These are phyloP conservation scores for Coracopsis vasa DNA, from an alignment of 2,113 vertebrate genomes.

Conservation along the genomic window DNA sequence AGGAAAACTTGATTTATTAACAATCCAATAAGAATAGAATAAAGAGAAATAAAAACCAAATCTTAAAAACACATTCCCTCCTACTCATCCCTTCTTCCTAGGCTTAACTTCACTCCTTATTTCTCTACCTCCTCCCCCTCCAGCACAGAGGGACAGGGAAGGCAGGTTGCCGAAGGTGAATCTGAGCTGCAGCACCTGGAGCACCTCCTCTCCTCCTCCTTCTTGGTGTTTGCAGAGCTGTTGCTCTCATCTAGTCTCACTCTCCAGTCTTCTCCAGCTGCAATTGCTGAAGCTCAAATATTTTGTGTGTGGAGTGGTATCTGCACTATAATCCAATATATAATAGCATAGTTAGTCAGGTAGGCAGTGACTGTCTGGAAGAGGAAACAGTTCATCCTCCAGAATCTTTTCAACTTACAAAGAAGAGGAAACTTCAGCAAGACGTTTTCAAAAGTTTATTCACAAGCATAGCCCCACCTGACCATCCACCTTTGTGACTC, in stretches of 20 bases:
- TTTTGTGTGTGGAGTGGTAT: background rate
- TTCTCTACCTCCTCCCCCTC: background rate
- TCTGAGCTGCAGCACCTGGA: background rate
- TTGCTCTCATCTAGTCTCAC: background rate
- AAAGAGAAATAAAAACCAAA: background rate
- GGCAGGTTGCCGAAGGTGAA: background rate
- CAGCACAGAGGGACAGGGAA: background rate
- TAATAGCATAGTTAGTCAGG: background rate
- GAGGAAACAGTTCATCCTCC: background rate
- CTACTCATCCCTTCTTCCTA: background rate
- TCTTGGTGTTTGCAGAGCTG: background rate
- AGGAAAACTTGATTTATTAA: background rate
- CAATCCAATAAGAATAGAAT: background rate
- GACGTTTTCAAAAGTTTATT: background rate
- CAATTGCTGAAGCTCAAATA: background rate
- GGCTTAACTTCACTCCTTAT: background rate
- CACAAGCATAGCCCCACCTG: background rate
- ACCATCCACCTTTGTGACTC: background rate
- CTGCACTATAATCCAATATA: background rate
- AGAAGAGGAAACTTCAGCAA: background rate
- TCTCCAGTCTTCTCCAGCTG: background rate
- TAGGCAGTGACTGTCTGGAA: background rate
- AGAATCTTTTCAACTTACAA: background rate
- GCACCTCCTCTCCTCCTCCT: background rate
- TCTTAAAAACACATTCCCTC: background rate